These are phyloP conservation scores for Acanthosoma haemorrhoidale DNA, from an alignment of 2,888 invertebrate species.

Conservation along the genomic window DNA sequence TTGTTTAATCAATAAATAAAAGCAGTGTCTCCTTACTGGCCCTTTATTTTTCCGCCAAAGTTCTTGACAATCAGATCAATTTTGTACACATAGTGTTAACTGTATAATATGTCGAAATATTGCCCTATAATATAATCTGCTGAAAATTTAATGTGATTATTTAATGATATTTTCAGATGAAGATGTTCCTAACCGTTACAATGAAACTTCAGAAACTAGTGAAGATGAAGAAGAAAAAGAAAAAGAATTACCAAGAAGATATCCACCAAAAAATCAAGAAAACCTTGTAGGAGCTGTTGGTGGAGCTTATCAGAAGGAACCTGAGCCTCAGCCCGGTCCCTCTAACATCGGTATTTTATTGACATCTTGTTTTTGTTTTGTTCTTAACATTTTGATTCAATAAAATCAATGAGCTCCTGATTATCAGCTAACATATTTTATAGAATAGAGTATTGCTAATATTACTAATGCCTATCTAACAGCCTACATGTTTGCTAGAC, in stretches of 20 bases:
- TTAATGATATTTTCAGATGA: neutral
- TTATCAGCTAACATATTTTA: too few species aligned
- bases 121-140: neutral
- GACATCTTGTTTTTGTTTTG: neutral
- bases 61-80: too few species aligned
- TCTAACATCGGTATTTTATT: slow-evolving; percentile 10
- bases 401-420: too few species aligned
- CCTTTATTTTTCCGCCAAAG: too few species aligned
- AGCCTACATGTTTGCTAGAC: too few species aligned
- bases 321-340: slow-evolving; percentile 13
- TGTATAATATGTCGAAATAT: too few species aligned
- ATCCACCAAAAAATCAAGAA: slow-evolving; percentile 26
- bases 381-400: too few species aligned
- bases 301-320: slow-evolving; percentile 12
- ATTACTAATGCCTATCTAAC: too few species aligned
- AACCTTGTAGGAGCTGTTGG: slow-evolving; percentile 28
- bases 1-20: too few species aligned
- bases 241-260: slow-evolving; percentile 27
- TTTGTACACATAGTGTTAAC: too few species aligned
- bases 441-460: too few species aligned
- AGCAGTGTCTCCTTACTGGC: too few species aligned
- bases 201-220: slow-evolving; percentile 30
- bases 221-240: slow-evolving; percentile 38
- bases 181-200: slow-evolving; percentile 15
- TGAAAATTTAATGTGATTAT: neutral